Evolutionary conservation across 2,113 vertebrate species (phyloP).

Genomic region (Montifringilla adamsi): DNA sequence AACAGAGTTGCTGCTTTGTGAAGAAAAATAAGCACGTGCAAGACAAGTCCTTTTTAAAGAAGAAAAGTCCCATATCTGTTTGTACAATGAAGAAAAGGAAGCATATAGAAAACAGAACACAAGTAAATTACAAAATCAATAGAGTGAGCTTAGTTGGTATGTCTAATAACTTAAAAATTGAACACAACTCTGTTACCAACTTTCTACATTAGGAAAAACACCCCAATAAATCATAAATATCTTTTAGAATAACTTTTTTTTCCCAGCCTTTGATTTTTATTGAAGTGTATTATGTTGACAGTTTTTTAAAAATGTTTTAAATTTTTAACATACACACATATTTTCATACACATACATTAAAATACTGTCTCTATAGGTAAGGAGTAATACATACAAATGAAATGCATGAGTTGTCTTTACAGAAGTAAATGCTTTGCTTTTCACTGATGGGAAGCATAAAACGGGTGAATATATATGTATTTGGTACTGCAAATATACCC

Average conservation of each 20-base stretch:
- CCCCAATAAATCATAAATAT: background rate
- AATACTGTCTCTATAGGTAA: background rate
- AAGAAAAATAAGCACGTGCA: background rate
- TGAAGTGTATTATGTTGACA: background rate
- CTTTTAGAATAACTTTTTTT: background rate
- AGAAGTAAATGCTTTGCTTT: background rate
- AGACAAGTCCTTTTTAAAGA: background rate
- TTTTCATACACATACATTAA: no score
- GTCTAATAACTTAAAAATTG: background rate
- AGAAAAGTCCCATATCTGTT: background rate
- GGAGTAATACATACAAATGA: background rate
- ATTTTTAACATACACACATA: background rate
- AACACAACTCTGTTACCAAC: background rate
- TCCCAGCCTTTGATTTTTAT: background rate
- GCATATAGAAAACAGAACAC: background rate
- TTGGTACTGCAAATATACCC: background rate
- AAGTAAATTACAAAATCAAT: background rate
- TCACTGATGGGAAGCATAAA: background rate
- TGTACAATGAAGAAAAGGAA: background rate
- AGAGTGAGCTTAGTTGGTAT: background rate
- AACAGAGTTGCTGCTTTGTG: background rate
- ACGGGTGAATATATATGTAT: background rate
- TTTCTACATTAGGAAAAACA: background rate
- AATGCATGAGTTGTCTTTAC: background rate
- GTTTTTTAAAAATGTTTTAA: background rate